Conservation (phyloP, 2,888 invertebrate genomes). For the Archaeoteleia sp. region DNA sequence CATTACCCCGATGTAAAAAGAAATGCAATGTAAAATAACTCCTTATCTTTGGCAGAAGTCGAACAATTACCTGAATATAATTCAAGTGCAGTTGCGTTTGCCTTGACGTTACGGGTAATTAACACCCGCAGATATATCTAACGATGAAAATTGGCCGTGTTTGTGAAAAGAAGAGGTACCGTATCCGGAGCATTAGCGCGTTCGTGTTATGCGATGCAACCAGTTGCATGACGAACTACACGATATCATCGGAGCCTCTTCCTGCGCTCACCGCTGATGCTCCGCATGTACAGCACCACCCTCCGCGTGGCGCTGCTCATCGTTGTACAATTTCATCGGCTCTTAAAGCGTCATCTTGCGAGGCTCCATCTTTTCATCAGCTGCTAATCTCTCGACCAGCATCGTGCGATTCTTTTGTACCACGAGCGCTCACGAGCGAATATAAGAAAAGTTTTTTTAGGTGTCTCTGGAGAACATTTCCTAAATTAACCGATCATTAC, state of each 20-base stretch:
- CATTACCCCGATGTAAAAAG: slow-evolving; percentile 17
- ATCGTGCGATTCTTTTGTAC: background rate
- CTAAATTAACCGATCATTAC: no score
- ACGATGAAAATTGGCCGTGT: slow-evolving; percentile 51
- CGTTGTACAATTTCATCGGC: slow-evolving; percentile 57
- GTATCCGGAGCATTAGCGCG: slow-evolving; percentile 49
- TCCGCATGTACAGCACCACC: slow-evolving; percentile 14
- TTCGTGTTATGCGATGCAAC: slow-evolving; percentile 43
- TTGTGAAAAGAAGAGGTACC: slow-evolving; percentile 51
- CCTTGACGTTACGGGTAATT: slow-evolving; percentile 47
- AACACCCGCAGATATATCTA: slow-evolving; percentile 49
- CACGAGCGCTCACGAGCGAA: no score
- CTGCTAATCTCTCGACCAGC: slow-evolving; percentile 62
- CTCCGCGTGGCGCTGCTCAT: slow-evolving; percentile 5
- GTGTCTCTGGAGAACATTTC: no score
- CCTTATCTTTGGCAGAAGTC: slow-evolving; percentile 34
- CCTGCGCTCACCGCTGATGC: slow-evolving; percentile 36
- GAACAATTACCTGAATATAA: slow-evolving; percentile 34
- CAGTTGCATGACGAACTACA: slow-evolving; percentile 47
- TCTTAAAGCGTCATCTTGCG: slow-evolving; percentile 69
- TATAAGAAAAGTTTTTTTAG: no score
- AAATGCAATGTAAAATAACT: slow-evolving; percentile 44
- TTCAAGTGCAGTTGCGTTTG: slow-evolving; percentile 3
- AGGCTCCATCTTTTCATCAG: slow-evolving; percentile 69
- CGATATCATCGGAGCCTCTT: slow-evolving; percentile 50